These are phyloP conservation scores for Bombylius major DNA, from an alignment of 2,888 invertebrate genomes.

Conservation along the genomic window DNA sequence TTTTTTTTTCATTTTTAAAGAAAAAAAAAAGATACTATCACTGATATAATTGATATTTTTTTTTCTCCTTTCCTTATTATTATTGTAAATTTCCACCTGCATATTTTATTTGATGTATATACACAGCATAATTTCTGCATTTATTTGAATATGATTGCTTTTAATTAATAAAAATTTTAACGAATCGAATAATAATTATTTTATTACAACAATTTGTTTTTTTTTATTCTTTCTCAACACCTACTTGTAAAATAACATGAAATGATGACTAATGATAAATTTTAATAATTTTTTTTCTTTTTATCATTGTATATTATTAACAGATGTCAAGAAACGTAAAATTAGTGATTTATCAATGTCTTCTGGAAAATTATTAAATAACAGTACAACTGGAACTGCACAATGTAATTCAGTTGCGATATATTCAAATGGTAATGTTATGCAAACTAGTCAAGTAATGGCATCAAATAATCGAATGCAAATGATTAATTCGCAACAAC, in stretches of 20 bases:
- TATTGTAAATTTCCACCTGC: neutral
- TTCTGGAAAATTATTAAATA: slow-evolving; percentile 6
- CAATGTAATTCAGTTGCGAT: slow-evolving; percentile 13
- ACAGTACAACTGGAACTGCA: slow-evolving; percentile 9
- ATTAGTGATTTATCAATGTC: slow-evolving; percentile 13
- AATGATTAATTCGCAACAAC: slow-evolving; percentile 1
- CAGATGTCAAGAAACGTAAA: slow-evolving; percentile 24
- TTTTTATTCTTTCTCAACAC: too few relatives aligned
- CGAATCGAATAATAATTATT: too few relatives aligned
- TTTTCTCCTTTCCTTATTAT: too few relatives aligned
- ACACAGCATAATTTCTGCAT: too few relatives aligned
- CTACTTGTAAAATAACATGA: too few relatives aligned
- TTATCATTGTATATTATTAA: slow-evolving; percentile 7
- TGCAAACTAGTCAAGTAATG: slow-evolving; percentile 14
- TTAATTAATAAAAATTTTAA: too few relatives aligned
- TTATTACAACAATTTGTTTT: too few relatives aligned
- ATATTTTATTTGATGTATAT: neutral
- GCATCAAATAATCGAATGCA: slow-evolving; percentile 2
- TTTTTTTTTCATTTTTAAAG: too few relatives aligned
- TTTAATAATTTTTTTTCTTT: neutral
- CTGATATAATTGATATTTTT: too few relatives aligned
- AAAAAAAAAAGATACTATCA: too few relatives aligned
- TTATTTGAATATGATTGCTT: too few relatives aligned
- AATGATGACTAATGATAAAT: too few relatives aligned
- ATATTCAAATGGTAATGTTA: slow-evolving; percentile 12